Evolutionary conservation across 2,888 invertebrate genomes (phyloP), one percentile per base, ranked within the genome.

Genomic region (Platerodrilus igneus): DNA sequence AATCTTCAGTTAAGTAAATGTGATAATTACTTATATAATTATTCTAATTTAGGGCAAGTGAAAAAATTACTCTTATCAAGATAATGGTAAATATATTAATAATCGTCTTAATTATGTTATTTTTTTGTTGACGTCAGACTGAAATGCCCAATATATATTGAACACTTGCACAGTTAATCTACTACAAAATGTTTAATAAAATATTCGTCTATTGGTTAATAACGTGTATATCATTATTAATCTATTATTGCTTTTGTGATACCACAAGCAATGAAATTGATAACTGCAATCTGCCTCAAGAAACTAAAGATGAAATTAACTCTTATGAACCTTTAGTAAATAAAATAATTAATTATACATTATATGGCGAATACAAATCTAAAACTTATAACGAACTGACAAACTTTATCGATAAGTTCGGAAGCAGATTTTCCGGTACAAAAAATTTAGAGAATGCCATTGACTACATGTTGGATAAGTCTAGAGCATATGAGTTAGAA

Each of bases 271-370:
- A 50, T 11, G 38, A 50, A 8, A 25, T 31, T 3, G 56, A 57
- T 13, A 41, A 51, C 21, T 74, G 74, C 52, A 56, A 61, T 42
- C 58, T 81, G 25, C 63, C 75, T 1, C 47, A 63, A 8, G 59
- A 66, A 9, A 59, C 81, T 37, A 60, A 71, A 15, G 56, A 71
- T 15, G 83, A 83, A 64, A 83, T 84, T 50, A 65, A 69, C 21
- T 67, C 73, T 13, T 63, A 66, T 45, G 45, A 44, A 15, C 47
- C 56, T 5, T 50, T 52, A n/a, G 62, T 57, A 2, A 49, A 60
- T 33, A 51, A 42, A 43, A 61, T 65, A 18, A 59, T 63, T 25
- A 48, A 57, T 27, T 50, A 53, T 14, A 35, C 55, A 3, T 47
- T 54, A 2, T 53, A 54, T 26, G 64, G 64, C n/a, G 34, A 44